Evolutionary conservation across 2,888 invertebrate species (phyloP), one percentile per base, ranked within the genome.

Genomic region (Uloborus plumipes): DNA sequence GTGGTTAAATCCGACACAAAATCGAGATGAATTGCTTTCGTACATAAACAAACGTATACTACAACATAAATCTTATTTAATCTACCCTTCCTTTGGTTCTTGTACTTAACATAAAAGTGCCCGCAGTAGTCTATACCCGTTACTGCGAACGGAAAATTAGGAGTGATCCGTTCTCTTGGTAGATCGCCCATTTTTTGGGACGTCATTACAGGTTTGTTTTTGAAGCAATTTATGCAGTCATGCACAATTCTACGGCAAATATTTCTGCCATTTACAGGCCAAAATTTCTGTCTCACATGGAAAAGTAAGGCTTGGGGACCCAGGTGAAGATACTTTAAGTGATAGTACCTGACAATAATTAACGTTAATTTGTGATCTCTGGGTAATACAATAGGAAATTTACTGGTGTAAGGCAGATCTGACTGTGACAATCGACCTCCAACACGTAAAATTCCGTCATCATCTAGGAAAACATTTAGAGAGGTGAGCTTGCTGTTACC

Each of bases 111-210:
- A n/a, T n/a, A n/a, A n/a, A 86, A 86, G 0, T 88, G 88, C 9
- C 88, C 88, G 49, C 87, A 87, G n/a, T 86, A 88, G 64, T 89
- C 89, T 0, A 89, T 62, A 15, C 88, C 88, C 20, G 84, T 74
- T 61, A 87, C 81, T 1, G 85, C 64, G 83, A 89, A 89, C 6
- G 88, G 87, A 7, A 80, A 49, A 4, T 83, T 75, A 9, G 85
- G 82, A 3, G 78, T 83, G 2, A 88, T 85, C 72, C 89, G 75
- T 7, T 87, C 85, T 4, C 49, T 18, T 1, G 89, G 88, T 15
- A 89, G 84, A 39, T 87, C 85, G 0, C 88, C 87, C 88, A 88
- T 89, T 18, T 88, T 86, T 55, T 87, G 86, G 9, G 83, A 66
- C 26, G 83, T 83, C 0, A 84, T 26, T 20, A 55, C 65, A 7